Percentiles rank a stretch among this genome's conserved stretches.
These are phyloP conservation scores for Helicoverpa armigera DNA, from an alignment of 1,140 invertebrate species.

Conservation along the genomic window DNA sequence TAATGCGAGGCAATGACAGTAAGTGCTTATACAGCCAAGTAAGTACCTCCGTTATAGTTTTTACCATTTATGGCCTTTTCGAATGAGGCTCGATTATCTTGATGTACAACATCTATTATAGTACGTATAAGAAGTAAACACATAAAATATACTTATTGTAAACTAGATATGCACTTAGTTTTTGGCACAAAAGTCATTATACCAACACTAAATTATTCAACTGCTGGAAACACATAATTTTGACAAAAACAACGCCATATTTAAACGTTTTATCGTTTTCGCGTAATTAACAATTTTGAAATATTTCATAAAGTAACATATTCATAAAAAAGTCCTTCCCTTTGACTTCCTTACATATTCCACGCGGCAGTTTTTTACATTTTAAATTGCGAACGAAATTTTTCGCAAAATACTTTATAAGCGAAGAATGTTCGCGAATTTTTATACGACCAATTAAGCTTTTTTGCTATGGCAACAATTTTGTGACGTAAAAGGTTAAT, in stretches of 20 bases:
- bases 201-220: not conserved
- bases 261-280: slow-evolving; percentile 37
- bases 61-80: slow-evolving; percentile 10
- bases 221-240: slow-evolving; percentile 11
- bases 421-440: slow-evolving; percentile 27
- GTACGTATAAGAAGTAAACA: not conserved
- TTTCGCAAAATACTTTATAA: slow-evolving; percentile 45
- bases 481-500: slow-evolving; percentile 2
- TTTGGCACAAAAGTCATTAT: not conserved
- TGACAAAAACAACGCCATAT: slow-evolving; percentile 22
- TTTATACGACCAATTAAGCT: slow-evolving; percentile 35
- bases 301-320: slow-evolving; percentile 31
- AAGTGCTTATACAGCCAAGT: slow-evolving; percentile 28
- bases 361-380: slow-evolving; percentile 26
- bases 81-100: slow-evolving; percentile 14
- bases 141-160: slow-evolving; percentile 1
- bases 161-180: not conserved
- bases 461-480: slow-evolving; percentile 33
- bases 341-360: slow-evolving; percentile 42
- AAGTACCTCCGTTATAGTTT: not conserved
- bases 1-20: slow-evolving; percentile 14
- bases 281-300: slow-evolving; percentile 30
- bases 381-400: slow-evolving; percentile 42
- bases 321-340: slow-evolving; percentile 33
- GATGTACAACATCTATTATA: slow-evolving; percentile 31